Evolutionary conservation across 1,140 invertebrate species (phyloP).

Genomic region (Thalassaphorura encarpata): DNA sequence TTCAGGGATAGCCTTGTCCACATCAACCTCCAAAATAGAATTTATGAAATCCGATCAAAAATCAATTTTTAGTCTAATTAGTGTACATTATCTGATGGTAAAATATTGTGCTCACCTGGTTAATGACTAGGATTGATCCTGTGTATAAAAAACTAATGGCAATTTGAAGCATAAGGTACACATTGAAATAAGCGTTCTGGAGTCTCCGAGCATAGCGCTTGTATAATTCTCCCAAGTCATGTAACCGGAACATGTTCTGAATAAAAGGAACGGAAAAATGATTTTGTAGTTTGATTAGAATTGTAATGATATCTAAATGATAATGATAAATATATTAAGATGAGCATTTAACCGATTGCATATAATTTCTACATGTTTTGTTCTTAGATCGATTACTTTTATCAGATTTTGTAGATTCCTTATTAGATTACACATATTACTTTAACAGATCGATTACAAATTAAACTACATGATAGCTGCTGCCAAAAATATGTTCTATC

Average conservation of each 20-base stretch:
- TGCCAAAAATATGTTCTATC: too few relatives aligned
- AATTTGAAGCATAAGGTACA: conserved; percentile 59
- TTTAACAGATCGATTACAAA: too few relatives aligned
- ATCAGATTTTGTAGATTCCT: too few relatives aligned
- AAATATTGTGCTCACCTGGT: not conserved
- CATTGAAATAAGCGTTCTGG: conserved; percentile 62
- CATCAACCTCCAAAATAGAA: conserved; percentile 16
- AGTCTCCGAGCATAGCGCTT: conserved; percentile 60
- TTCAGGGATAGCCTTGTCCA: conserved; percentile 43
- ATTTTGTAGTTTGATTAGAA: not conserved
- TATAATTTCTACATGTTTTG: too few relatives aligned
- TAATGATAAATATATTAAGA: too few relatives aligned
- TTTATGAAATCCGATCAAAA: conserved; percentile 33
- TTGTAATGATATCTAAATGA: too few relatives aligned
- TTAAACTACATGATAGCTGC: too few relatives aligned
- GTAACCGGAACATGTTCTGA: conserved; percentile 61
- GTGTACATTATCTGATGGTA: not conserved
- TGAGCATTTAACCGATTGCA: too few relatives aligned
- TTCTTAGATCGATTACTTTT: too few relatives aligned
- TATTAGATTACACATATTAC: too few relatives aligned
- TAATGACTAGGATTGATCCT: conserved; percentile 39
- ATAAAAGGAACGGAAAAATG: conserved; percentile 24
- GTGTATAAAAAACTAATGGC: conserved; percentile 52
- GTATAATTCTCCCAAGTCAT: conserved; percentile 60
- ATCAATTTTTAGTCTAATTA: not conserved